These are phyloP conservation scores for Glossophaga mutica DNA, from an alignment of 2,797 vertebrate species.

Conservation along the genomic window DNA sequence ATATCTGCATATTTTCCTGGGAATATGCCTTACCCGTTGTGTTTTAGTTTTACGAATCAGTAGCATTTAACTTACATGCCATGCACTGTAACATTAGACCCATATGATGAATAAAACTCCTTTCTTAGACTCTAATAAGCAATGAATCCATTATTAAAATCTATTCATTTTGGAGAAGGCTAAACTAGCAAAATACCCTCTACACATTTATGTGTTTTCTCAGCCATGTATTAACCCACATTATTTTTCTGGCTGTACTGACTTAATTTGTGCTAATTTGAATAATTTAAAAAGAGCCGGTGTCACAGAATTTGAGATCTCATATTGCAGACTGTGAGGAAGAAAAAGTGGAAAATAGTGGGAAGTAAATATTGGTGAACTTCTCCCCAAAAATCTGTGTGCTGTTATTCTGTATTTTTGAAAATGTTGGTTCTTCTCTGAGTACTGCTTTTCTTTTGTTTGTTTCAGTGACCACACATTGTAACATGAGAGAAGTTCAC, in stretches of 20 bases:
- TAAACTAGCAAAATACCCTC: slow-evolving; percentile 40
- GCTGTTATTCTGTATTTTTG: neutral
- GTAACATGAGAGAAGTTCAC: neutral
- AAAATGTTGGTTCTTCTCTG: neutral
- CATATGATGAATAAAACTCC: slow-evolving; percentile 37
- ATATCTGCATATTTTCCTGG: neutral
- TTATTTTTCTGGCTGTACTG: neutral
- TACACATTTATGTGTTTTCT: neutral
- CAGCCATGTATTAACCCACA: slow-evolving; percentile 3
- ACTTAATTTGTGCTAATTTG: slow-evolving; percentile 33
- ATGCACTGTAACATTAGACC: neutral
- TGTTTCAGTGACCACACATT: neutral
- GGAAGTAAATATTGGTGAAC: neutral
- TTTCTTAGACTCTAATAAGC: slow-evolving; percentile 30
- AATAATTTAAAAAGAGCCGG: slow-evolving; percentile 4
- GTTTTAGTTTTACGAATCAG: slow-evolving; percentile 49
- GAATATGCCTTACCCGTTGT: neutral
- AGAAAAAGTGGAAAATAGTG: neutral
- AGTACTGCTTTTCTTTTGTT: neutral
- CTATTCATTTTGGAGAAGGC: slow-evolving; percentile 34
- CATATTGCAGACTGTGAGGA: neutral
- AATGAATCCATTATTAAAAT: slow-evolving; percentile 42
- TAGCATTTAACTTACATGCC: slow-evolving; percentile 39
- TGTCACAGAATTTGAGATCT: slow-evolving; percentile 24
- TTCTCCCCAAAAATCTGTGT: neutral